These are phyloP conservation scores for Argopecten irradians DNA, from an alignment of 1,140 invertebrate genomes.

Conservation along the genomic window DNA sequence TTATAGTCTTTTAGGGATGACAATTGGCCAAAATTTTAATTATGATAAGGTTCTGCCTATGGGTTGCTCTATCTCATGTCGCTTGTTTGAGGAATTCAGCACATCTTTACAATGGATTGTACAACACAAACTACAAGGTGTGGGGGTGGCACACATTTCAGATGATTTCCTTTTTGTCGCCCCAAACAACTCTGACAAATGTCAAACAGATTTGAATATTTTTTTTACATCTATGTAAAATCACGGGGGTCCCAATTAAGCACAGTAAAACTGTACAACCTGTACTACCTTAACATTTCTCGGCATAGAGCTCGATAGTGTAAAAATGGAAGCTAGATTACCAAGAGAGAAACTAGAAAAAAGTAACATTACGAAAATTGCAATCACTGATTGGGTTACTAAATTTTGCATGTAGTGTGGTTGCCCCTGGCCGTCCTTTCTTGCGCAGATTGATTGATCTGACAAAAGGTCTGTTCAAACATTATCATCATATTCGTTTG, in stretches of 20 bases:
- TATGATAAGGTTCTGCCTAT: constrained; percentile 49
- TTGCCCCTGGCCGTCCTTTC: constrained; percentile 39
- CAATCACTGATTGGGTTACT: constrained; percentile 26
- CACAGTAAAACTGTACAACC: background rate
- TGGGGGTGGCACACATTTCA: constrained; percentile 26
- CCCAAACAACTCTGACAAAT: background rate
- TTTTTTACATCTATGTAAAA: background rate
- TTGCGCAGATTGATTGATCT: constrained; percentile 40
- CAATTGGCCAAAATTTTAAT: constrained; percentile 14
- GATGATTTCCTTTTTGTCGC: constrained; percentile 39
- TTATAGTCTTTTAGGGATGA: constrained; percentile 36
- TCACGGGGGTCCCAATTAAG: constrained; percentile 33
- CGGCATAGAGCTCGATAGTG: constrained; percentile 42
- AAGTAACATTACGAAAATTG: background rate
- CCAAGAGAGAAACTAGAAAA: constrained; percentile 43
- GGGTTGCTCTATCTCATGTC: constrained; percentile 37
- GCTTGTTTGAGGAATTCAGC: constrained; percentile 43
- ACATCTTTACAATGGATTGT: constrained; percentile 42
- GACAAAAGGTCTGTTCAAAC: background rate
- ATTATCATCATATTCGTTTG: constrained; percentile 27
- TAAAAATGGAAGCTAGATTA: constrained; percentile 25
- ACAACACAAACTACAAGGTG: background rate
- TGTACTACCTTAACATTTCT: constrained; percentile 29
- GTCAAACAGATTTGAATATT: background rate
- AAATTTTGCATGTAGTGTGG: constrained; percentile 43